Evolutionary conservation across 2,113 vertebrate genomes (phyloP), one percentile per base, ranked within the genome.

Genomic region (Aphyosemion australe): DNA sequence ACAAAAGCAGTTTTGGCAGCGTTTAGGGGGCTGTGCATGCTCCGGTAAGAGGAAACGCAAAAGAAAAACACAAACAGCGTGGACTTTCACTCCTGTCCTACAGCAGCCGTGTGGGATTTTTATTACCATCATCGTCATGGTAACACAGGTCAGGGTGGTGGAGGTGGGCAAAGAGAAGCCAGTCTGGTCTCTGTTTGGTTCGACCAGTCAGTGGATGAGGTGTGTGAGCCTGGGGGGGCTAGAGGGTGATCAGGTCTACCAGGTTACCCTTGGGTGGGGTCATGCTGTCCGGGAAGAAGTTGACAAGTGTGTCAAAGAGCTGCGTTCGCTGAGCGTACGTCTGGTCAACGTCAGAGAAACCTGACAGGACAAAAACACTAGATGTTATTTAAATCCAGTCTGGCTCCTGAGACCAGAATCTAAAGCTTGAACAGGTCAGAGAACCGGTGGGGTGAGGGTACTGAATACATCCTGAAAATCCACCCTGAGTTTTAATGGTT

Each of bases 231-330:
- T 43, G 53, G 85, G 55, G 86, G 80, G 2, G 9, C 93, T 93
- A 99, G 90, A 99, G 95, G 3, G 94, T 97, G 89, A 99, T 99
- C 86, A 99, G 96, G 90, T 99, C 97, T 1, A 99, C 97, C 83
- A 99, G 88, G 91, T 99, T 99, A 91, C 97, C 97, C 88, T 98
- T 99, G 18, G 97, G 97, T 21, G 97, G 97, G 49, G 97, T 98
- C 97, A 99, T 99, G 92, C 94, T 98, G 93, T 99, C 97, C 0
- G 97, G 97, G 84, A 99, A 99, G 93, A 99, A 99, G 90, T 97
- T 98, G 82, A 99, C 97, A 39, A 99, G 92, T 0, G 94, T 98
- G 91, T 99, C 97, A 78, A 99, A 99, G 63, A 99, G 96, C 84
- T 97, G 96, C 49, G 97, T 98, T 82, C 97, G 94, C 89, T 98